These are phyloP conservation scores for Bovichtus diacanthus DNA, from an alignment of 2,797 vertebrate genomes.

Conservation along the genomic window DNA sequence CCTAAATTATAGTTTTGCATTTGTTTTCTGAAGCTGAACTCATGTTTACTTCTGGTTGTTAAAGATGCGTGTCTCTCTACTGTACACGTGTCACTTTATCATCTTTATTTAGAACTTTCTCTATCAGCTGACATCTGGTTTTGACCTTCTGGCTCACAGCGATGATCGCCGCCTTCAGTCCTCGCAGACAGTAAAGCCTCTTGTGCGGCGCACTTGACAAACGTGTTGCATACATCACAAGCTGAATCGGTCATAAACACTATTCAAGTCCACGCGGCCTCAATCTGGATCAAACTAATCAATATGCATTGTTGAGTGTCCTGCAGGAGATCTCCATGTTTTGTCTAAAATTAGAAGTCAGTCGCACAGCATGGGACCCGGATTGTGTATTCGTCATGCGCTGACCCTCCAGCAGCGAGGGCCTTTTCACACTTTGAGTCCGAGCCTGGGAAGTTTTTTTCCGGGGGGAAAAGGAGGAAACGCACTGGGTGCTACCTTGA, in stretches of 20 bases:
- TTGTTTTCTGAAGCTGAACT: background rate
- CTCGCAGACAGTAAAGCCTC: conserved; percentile 5
- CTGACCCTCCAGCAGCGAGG: conserved; percentile 31
- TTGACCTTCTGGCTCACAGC: background rate
- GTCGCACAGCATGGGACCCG: conserved; percentile 21
- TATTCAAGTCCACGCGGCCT: background rate
- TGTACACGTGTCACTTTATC: background rate
- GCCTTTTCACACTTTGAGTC: background rate
- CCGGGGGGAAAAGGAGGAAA: background rate
- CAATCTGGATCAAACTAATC: background rate
- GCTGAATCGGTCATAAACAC: background rate
- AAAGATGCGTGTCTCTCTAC: background rate
- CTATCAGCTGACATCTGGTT: conserved; percentile 2
- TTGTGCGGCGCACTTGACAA: background rate
- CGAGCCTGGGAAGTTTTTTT: too few species aligned
- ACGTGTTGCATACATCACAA: background rate
- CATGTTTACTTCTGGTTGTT: background rate
- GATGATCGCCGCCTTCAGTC: background rate
- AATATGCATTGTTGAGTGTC: background rate
- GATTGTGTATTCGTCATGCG: conserved; percentile 38
- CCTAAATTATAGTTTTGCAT: conserved; percentile 17
- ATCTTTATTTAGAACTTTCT: conserved; percentile 18
- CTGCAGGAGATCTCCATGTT: conserved; percentile 14
- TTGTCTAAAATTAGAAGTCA: conserved; percentile 51
- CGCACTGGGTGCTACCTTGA: background rate